Conservation (phyloP, 1,140 invertebrate genomes). For the Sitophilus oryzae region DNA sequence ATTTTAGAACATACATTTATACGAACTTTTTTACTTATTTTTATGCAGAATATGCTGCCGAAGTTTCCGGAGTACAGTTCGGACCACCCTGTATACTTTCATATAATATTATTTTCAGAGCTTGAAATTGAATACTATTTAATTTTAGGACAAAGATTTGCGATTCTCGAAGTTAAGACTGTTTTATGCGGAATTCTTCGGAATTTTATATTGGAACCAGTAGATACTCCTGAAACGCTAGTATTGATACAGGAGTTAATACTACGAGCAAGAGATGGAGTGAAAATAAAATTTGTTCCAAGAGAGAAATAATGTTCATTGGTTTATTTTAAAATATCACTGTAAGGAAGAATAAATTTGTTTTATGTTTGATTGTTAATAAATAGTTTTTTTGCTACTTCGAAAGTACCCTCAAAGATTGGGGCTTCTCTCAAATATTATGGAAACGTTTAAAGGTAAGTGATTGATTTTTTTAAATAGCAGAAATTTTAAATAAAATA, state of each 20-base stretch:
- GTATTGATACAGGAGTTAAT: constrained; percentile 40
- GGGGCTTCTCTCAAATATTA: too few relatives aligned
- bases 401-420: too few relatives aligned
- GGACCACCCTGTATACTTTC: not conserved
- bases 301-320: not conserved
- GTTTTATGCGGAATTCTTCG: constrained; percentile 61
- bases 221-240: constrained; percentile 32
- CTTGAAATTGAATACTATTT: not conserved
- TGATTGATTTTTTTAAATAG: too few relatives aligned
- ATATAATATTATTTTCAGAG: not conserved
- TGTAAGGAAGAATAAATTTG: not conserved
- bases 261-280: constrained; percentile 43
- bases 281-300: constrained; percentile 32
- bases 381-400: too few relatives aligned
- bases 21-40: not conserved
- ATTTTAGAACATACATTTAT: too few relatives aligned
- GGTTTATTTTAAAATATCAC: not conserved
- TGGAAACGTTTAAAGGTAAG: too few relatives aligned
- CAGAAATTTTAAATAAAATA: too few relatives aligned
- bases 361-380: too few relatives aligned
- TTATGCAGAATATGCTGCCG: not conserved
- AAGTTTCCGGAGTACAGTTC: not conserved
- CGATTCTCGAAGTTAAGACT: constrained; percentile 68
- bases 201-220: constrained; percentile 51
- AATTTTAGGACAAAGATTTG: constrained; percentile 65